phyloP scores from a whole-genome alignment of 2,113 vertebrate genomes.

The Calidris pygmaea region DNA sequence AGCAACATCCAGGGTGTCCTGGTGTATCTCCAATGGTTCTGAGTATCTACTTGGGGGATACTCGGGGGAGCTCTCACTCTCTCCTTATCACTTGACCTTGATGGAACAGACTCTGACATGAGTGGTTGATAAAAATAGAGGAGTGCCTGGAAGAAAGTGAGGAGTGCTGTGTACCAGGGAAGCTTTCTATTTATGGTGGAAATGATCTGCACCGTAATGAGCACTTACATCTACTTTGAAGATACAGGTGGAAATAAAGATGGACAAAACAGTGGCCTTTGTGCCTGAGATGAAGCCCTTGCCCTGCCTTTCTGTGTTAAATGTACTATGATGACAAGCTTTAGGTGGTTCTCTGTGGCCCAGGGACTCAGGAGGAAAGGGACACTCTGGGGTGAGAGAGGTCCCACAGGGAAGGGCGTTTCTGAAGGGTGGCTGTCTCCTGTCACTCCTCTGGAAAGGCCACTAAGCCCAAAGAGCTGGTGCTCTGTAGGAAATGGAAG shows the following conservation, averaged over 20 bases:
- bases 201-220: not conserved
- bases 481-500: not conserved
- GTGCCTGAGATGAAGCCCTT: not conserved
- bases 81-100: not conserved
- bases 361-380: not conserved
- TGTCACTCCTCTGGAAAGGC: not conserved
- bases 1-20: not conserved
- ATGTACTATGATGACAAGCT: not conserved
- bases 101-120: not conserved
- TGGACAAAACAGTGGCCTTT: not conserved
- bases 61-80: not conserved
- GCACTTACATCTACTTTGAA: not conserved
- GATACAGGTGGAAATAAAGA: not conserved
- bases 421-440: not conserved
- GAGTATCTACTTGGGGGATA: not conserved
- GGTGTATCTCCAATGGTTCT: not conserved
- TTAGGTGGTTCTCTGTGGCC: not conserved
- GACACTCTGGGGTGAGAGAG: rapidly evolving
- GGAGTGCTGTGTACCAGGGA: not conserved
- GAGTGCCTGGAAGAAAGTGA: not conserved
- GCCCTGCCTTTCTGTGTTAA: not conserved
- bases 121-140: not conserved
- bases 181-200: not conserved
- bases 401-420: not conserved
- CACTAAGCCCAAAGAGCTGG: not conserved